Evolutionary conservation across 2,113 vertebrate genomes (phyloP).

Genomic region (Nesoenas mayeri): DNA sequence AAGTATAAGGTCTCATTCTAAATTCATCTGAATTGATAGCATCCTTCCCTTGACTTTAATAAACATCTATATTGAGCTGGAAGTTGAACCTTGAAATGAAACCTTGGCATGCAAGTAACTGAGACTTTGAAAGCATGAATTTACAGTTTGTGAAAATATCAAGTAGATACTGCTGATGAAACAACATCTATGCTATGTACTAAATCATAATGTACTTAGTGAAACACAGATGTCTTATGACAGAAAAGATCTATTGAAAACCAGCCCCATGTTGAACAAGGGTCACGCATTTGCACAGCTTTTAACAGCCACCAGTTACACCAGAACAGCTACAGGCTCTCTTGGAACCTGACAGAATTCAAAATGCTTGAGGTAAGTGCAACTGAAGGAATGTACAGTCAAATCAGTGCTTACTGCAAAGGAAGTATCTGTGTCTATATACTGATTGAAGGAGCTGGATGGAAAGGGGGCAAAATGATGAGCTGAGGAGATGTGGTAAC

Average conservation of each 20-base stretch:
- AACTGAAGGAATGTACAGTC: neutral
- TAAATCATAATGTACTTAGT: neutral
- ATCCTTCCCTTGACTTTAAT: constrained; percentile 7
- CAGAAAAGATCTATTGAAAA: neutral
- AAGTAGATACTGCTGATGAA: constrained; percentile 14
- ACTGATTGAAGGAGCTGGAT: neutral
- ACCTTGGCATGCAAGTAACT: neutral
- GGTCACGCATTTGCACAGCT: neutral
- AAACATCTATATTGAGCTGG: neutral
- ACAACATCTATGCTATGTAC: neutral
- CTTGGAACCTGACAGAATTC: neutral
- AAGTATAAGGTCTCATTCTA: neutral
- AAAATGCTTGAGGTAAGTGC: neutral
- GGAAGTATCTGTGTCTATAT: neutral
- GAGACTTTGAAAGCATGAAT: constrained; percentile 32
- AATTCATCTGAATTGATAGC: neutral
- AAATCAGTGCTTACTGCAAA: neutral
- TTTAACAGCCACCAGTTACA: neutral
- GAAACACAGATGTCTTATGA: neutral
- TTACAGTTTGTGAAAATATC: constrained; percentile 32
- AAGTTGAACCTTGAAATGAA: constrained; percentile 26
- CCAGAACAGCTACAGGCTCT: neutral
- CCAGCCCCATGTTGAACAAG: neutral
- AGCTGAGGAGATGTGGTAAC: neutral
- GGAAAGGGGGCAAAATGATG: neutral